phyloP scores from a whole-genome alignment of 2,113 vertebrate genomes.

The Engraulis encrasicolus region DNA sequence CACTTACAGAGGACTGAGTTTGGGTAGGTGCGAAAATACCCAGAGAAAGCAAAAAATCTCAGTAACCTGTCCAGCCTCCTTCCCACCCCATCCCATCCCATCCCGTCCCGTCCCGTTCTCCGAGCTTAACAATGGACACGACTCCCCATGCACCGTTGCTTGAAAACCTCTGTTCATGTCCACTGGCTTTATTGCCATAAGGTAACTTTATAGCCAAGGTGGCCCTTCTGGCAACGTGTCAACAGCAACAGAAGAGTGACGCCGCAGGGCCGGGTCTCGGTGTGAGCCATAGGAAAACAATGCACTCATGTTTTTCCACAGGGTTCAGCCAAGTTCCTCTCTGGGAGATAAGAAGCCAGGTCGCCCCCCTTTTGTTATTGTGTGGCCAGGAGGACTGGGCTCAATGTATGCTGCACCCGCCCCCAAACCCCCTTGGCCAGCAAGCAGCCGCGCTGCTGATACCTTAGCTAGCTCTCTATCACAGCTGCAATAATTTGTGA shows the following conservation, averaged over 20 bases:
- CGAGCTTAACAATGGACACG: background rate
- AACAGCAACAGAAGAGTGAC: background rate
- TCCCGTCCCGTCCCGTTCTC: too few species aligned
- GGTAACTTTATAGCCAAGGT: constrained; percentile 18
- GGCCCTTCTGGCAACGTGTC: background rate
- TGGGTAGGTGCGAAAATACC: too few species aligned
- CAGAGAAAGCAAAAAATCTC: background rate
- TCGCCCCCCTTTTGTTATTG: background rate
- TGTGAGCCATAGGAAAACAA: constrained; percentile 4
- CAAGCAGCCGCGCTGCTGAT: background rate
- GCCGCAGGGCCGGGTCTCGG: background rate
- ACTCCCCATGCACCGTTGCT: background rate
- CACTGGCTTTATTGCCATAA: background rate
- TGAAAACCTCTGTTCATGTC: background rate
- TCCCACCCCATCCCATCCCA: too few species aligned
- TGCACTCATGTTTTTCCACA: constrained; percentile 17
- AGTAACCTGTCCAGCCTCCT: background rate
- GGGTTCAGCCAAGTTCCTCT: constrained; percentile 7
- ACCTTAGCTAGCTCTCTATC: background rate
- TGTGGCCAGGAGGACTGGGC: background rate
- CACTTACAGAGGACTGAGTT: too few species aligned
- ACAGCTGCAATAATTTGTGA: background rate
- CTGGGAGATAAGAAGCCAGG: background rate
- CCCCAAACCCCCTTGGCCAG: background rate
- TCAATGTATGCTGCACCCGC: background rate